A percentile compares a stretch with the other conserved stretches of the same genome.
These are phyloP conservation scores for Cephus pulcher DNA, from an alignment of 2,888 invertebrate genomes.

Conservation along the genomic window DNA sequence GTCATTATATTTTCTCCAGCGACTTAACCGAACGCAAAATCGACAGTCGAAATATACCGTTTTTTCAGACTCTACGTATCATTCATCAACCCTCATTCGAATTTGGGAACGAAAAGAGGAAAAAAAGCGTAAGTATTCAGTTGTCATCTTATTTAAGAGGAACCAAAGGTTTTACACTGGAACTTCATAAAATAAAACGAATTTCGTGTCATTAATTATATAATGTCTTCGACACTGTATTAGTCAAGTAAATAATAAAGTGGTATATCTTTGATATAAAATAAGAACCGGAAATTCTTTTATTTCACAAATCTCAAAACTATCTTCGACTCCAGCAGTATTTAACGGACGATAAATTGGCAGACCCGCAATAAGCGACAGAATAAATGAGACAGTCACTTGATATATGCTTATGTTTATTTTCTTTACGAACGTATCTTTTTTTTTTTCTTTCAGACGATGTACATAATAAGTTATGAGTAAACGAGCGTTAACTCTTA, in stretches of 20 bases:
- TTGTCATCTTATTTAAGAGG: not conserved
- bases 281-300: not conserved
- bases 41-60: not conserved
- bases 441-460: slow-evolving; percentile 56
- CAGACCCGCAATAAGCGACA: not conserved
- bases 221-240: not conserved
- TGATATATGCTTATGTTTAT: slow-evolving; percentile 64
- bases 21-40: not conserved
- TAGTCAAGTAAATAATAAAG: not conserved
- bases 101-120: not conserved
- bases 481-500: slow-evolving; percentile 63
- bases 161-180: not conserved
- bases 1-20: not conserved
- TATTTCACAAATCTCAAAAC: not conserved
- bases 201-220: not conserved
- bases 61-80: not conserved
- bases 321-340: not conserved
- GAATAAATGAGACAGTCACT: slow-evolving; percentile 16
- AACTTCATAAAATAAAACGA: not conserved
- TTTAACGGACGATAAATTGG: not conserved
- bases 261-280: not conserved
- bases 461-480: slow-evolving; percentile 65
- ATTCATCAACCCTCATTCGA: not conserved
- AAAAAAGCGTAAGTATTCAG: not conserved
- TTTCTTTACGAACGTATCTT: slow-evolving; percentile 63